A percentile compares a stretch with the other conserved stretches of the same genome.
These are phyloP conservation scores for Morus bassanus DNA, from an alignment of 2,797 vertebrate genomes.

Conservation along the genomic window DNA sequence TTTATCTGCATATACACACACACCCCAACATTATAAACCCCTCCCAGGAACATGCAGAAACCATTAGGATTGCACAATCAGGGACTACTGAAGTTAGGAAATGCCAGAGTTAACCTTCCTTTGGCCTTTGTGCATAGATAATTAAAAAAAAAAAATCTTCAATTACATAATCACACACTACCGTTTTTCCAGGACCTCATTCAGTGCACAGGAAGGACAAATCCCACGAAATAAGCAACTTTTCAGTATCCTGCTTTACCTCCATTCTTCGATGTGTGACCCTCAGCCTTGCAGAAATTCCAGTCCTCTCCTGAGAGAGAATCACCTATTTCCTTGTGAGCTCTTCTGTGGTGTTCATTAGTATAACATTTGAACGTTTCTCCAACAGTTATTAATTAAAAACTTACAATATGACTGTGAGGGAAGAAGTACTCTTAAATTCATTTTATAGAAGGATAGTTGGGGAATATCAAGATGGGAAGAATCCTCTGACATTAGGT, in stretches of 20 bases:
- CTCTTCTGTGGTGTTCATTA: background rate
- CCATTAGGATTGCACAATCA: constrained; percentile 9
- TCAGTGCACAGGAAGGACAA: constrained; percentile 58
- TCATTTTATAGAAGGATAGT: background rate
- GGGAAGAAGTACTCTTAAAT: background rate
- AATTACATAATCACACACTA: constrained; percentile 41
- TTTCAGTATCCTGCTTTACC: constrained; percentile 8
- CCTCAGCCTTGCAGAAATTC: background rate
- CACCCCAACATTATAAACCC: background rate
- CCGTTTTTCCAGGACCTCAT: constrained; percentile 23
- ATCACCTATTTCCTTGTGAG: background rate
- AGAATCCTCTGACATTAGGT: background rate
- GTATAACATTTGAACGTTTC: background rate
- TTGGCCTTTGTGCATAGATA: constrained; percentile 34
- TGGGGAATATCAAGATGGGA: background rate
- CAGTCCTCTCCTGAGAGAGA: background rate
- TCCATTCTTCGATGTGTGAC: background rate
- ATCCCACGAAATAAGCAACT: constrained; percentile 16
- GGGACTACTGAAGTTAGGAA: constrained; percentile 46
- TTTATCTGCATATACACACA: background rate
- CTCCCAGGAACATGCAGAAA: background rate
- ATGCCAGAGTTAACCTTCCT: constrained; percentile 54
- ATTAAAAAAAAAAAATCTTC: constrained; percentile 1
- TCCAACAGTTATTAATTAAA: background rate
- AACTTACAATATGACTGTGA: background rate